Base-by-base conservation (phyloP, 2,797 vertebrate genomes). In the Bradypus variegatus region DNA sequence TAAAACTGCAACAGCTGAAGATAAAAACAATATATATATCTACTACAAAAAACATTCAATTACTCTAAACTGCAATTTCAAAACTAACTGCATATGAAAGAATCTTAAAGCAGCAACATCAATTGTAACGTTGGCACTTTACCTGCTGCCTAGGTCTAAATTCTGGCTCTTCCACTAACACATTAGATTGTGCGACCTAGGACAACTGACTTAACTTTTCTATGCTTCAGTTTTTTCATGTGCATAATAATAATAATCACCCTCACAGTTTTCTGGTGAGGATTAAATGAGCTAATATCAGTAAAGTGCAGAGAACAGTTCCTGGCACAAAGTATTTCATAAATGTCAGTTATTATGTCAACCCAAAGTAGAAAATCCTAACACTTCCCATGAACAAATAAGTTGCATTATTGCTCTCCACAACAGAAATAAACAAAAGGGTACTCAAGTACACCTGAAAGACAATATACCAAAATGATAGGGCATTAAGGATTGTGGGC, bases 11-110 rank as follows among this genome's bases (percentile, higher is more conserved):
- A 82, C 41, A 78, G 11, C 25, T 79, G 65, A 67, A 92, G n/a
- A 91, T 31, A 60, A 85, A 91, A 91, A 45, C 29, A 36, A 7
- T 36, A 82, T n/a, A 2, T 78, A 72, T 58, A 55, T 79, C 33
- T 79, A 77, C 23, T 69, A 79, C 70, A 73, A 78, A 90, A 87
- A 91, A 31, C 18, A 27, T 73, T 80, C 25, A 45, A 45, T 65
- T 64, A 72, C 72, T 48, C 45, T 92, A 92, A 90, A 85, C 2
- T 89, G 50, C 77, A 86, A 83, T 92, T 36, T 94, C 72, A 88
- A 55, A 88, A n/a, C 41, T 45, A 93, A 75, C 18, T 70, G 31
- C 85, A 18, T 16, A 81, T 4, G 15, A 55, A 73, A 83, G 41
- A 94, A 45, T 64, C 62, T 67, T 31, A 38, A 76, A 87, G 41